These are phyloP conservation scores for Nannospalax galili DNA, from an alignment of 2,113 vertebrate genomes.

Conservation along the genomic window DNA sequence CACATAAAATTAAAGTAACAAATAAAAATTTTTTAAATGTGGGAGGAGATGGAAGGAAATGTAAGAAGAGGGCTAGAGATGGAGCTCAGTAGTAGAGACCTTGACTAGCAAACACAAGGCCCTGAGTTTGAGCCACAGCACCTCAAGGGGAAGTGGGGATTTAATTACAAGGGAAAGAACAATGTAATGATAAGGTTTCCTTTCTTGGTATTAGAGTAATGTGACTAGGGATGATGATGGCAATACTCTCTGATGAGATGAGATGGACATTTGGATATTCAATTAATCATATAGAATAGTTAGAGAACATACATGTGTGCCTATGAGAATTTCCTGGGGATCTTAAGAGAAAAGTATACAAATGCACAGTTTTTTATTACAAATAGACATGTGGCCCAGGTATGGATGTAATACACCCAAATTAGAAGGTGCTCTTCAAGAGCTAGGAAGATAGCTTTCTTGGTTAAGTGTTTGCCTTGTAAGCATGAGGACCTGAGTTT, in stretches of 20 bases:
- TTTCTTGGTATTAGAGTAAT: neutral
- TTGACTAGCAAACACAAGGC: neutral
- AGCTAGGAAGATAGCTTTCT: neutral
- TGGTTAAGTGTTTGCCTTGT: neutral
- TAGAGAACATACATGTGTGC: neutral
- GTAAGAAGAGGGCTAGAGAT: neutral
- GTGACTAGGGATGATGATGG: neutral
- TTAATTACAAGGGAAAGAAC: neutral
- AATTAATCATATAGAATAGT: neutral
- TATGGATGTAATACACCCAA: neutral
- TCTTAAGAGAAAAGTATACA: neutral
- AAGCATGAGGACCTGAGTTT: neutral
- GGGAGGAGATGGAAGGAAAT: neutral
- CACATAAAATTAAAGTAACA: too few species aligned
- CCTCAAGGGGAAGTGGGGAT: accelerated
- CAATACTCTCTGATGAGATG: neutral
- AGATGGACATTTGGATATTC: neutral
- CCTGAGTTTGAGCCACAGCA: neutral
- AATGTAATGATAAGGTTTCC: neutral
- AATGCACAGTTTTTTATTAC: neutral
- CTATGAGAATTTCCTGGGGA: neutral
- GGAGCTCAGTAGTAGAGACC: neutral
- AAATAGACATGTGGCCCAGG: neutral
- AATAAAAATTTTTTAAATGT: too few species aligned
- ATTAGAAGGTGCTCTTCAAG: neutral